Evolutionary conservation across 2,888 invertebrate genomes (phyloP), one percentile per base, ranked within the genome.

Genomic region (Drosophila antonietae): DNA sequence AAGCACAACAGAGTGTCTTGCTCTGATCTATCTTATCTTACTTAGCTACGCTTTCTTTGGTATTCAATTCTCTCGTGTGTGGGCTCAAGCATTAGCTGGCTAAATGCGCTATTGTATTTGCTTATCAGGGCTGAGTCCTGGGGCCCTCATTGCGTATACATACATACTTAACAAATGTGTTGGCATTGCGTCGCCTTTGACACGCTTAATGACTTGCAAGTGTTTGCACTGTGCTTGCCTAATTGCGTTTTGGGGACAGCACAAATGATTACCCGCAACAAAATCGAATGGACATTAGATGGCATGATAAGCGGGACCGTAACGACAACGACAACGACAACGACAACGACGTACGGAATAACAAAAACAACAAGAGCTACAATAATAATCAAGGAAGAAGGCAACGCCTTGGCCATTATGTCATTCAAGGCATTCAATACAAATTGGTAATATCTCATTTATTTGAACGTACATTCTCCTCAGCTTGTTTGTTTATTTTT

Each of bases 361-460:
- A 10, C 28, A 35, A 28, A 15, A 53, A 10, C 23, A 28, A 23
- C 52, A 75, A 18, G 39, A 75, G 52, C 43, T 18, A 51, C 18
- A 33, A 51, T 51, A 51, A 51, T 33, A 63, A 82, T 59, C 62
- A 43, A 4, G 28, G 47, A 33, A n/a, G 46, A 46, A 41, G 62
- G 44, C 57, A 68, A 64, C 72, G 62, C 39, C 51, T 62, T 63
- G 65, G 47, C 80, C 77, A 90, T 89, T 85, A 84, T 90, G 80
- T 80, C 83, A 77, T 86, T 75, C 66, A 70, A 55, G 87, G 73
- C 73, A 87, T 89, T 90, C 73, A 83, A 86, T 83, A 85, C 78
- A 83, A 85, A 85, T 85, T 89, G 90, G 75, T 90, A 83, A 87
- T 85, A 89, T 87, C 88, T 85, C 76, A 85, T 87, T 85, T 83